Percentiles rank a stretch among this genome's conserved stretches.
Evolutionary conservation across 1,140 invertebrate species (phyloP).

Genomic region (Mactra quadrangularis): DNA sequence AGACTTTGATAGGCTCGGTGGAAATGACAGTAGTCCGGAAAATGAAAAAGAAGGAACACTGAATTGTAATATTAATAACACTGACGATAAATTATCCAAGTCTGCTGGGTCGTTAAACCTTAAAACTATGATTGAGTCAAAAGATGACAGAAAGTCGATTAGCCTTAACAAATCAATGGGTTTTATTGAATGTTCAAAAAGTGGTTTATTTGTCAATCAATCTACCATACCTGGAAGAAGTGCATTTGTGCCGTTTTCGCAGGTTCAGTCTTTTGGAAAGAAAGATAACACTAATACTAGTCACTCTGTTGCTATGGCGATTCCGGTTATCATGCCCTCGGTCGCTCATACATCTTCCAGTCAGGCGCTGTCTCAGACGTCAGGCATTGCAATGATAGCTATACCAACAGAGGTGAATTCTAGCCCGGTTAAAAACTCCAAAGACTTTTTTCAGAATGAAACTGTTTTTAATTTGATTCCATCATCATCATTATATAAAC

Average conservation of each 20-base stretch:
- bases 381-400: slow-evolving; percentile 28
- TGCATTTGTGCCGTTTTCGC: slow-evolving; percentile 66
- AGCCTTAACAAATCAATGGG: slow-evolving; percentile 54
- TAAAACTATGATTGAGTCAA: slow-evolving; percentile 45
- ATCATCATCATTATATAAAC: slow-evolving; percentile 18
- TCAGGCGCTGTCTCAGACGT: slow-evolving; percentile 26
- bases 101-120: slow-evolving; percentile 36
- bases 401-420: slow-evolving; percentile 11
- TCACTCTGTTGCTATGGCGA: slow-evolving; percentile 43
- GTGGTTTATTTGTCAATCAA: slow-evolving; percentile 55
- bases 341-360: slow-evolving; percentile 4
- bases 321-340: slow-evolving; percentile 43
- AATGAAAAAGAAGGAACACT: neutral
- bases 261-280: slow-evolving; percentile 33
- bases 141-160: neutral
- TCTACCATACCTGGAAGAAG: slow-evolving; percentile 37
- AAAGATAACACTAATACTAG: slow-evolving; percentile 34
- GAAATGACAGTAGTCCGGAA: neutral
- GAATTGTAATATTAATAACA: neutral
- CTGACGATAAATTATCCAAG: slow-evolving; percentile 36
- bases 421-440: slow-evolving; percentile 11
- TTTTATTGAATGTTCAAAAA: slow-evolving; percentile 40
- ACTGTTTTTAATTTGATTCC: slow-evolving; percentile 19
- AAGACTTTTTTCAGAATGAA: neutral
- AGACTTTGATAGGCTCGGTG: slow-evolving; percentile 35